A percentile compares a stretch with the other conserved stretches of the same genome.
Conservation (phyloP, 2,113 vertebrate genomes). For the Artemisiospiza belli region DNA sequence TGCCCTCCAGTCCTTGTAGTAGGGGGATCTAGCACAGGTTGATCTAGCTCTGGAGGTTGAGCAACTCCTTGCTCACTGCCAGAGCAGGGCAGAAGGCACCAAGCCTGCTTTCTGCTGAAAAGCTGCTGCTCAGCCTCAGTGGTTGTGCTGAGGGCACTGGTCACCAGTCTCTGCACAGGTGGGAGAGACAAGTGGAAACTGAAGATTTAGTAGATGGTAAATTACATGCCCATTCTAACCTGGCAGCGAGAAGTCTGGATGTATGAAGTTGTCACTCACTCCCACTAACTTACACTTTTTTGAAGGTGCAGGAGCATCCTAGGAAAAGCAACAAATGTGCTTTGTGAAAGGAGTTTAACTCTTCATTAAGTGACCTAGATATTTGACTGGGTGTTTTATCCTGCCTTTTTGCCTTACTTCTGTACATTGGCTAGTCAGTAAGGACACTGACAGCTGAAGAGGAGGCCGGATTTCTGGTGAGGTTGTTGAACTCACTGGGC, state of each 20-base stretch:
- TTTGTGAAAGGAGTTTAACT: not conserved
- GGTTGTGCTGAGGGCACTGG: not conserved
- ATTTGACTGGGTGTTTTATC: not conserved
- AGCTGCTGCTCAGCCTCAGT: not conserved
- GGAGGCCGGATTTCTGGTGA: not conserved
- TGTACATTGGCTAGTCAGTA: not conserved
- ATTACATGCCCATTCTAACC: not conserved
- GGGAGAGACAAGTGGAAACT: not conserved
- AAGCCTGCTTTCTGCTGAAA: not conserved
- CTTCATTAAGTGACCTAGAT: not conserved
- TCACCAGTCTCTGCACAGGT: not conserved
- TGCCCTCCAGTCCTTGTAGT: not conserved
- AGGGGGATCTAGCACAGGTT: fast-evolving
- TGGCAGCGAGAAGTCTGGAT: not conserved
- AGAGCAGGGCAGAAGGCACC: not conserved
- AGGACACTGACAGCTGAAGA: not conserved
- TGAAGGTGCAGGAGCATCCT: not conserved
- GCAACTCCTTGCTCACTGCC: not conserved
- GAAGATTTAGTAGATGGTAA: not conserved
- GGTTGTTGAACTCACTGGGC: not conserved
- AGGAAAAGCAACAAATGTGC: not conserved
- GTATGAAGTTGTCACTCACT: not conserved
- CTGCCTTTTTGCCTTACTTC: not conserved
- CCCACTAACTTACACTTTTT: not conserved
- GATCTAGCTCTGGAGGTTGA: too few relatives aligned